phyloP scores from a whole-genome alignment of 2,113 vertebrate genomes.

The Psittacula cyanocephala region DNA sequence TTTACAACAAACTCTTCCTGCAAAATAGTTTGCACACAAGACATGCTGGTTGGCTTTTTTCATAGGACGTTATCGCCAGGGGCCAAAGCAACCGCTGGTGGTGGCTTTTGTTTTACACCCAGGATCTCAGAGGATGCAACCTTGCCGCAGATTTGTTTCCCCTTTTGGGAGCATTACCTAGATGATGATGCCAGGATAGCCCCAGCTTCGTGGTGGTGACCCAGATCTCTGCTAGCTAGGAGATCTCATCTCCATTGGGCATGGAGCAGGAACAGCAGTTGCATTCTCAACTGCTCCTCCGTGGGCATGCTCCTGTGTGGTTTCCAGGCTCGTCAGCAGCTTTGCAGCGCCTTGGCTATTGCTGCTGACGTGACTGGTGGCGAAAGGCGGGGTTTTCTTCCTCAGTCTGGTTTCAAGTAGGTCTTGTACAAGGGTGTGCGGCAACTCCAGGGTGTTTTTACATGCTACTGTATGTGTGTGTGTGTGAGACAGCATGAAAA shows the following conservation, averaged over 20 bases:
- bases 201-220: conserved; percentile 33
- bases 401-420: not conserved
- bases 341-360: not conserved
- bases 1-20: not conserved
- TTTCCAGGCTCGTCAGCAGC: not conserved
- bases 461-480: not conserved
- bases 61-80: not conserved
- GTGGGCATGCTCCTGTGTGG: not conserved
- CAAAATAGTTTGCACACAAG: not conserved
- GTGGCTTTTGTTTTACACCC: not conserved
- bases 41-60: rapidly evolving
- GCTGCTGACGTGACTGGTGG: not conserved
- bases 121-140: not conserved
- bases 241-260: not conserved
- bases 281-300: not conserved
- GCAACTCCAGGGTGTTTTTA: not conserved
- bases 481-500: conserved; percentile 19
- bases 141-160: not conserved
- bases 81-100: not conserved
- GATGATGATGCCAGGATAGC: not conserved
- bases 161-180: not conserved
- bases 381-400: not conserved
- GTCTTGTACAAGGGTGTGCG: not conserved
- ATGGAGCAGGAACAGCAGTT: rapidly evolving
- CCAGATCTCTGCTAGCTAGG: not conserved